Conservation (phyloP, 2,113 vertebrate species). For the Muntiacus muntjak region DNA sequence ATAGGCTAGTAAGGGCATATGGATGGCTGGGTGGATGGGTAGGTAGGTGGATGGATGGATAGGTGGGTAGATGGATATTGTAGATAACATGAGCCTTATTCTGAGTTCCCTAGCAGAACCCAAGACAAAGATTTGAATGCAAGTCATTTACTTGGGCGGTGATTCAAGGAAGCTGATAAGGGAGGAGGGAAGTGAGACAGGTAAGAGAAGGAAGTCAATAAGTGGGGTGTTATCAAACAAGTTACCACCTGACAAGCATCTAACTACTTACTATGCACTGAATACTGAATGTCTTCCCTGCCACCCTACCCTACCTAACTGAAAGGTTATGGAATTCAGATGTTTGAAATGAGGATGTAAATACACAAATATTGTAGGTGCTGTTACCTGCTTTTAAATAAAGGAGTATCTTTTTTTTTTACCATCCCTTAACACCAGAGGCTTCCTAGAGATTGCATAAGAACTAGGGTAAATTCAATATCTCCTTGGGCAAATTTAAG, state of each 20-base stretch:
- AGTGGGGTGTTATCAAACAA: neutral
- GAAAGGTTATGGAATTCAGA: neutral
- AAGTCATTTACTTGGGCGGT: neutral
- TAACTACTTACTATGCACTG: neutral
- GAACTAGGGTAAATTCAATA: neutral
- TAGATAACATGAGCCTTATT: neutral
- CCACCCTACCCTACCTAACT: neutral
- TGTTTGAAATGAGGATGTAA: neutral
- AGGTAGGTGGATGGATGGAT: neutral
- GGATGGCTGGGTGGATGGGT: neutral
- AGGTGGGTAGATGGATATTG: neutral
- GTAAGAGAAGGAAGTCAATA: neutral
- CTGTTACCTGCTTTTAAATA: neutral
- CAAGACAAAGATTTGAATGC: neutral
- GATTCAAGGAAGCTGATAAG: neutral
- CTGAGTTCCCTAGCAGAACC: neutral
- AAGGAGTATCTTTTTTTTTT: neutral
- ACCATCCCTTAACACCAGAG: neutral
- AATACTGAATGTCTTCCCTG: neutral
- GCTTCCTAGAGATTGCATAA: neutral
- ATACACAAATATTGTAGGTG: neutral
- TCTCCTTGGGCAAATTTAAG: neutral
- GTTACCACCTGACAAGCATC: neutral
- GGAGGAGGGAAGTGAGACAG: neutral
- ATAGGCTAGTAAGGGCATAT: neutral